A percentile compares a stretch with the other conserved stretches of the same genome.
Conservation (phyloP, 2,888 invertebrate genomes). For the Synanthedon myopaeformis region DNA sequence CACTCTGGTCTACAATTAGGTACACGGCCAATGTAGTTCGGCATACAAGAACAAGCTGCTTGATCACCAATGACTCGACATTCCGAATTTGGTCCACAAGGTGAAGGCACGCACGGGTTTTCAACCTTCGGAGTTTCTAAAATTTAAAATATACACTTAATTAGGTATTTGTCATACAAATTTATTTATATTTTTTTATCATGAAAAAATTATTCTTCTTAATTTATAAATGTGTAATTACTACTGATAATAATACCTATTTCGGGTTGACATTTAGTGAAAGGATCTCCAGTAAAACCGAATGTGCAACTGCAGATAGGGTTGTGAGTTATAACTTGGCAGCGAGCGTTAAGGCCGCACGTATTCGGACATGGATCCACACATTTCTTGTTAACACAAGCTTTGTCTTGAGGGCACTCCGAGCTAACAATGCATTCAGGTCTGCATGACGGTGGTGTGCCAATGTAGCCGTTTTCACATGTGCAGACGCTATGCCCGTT, state of each 20-base stretch:
- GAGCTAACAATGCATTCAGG: constrained; percentile 88
- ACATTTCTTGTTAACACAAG: constrained; percentile 85
- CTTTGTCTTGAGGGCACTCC: constrained; percentile 83
- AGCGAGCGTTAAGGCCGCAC: constrained; percentile 84
- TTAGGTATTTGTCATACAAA: background rate
- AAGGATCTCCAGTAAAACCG: constrained; percentile 85
- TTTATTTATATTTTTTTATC: background rate
- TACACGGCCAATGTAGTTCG: constrained; percentile 85
- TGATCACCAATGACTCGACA: constrained; percentile 84
- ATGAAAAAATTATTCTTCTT: constrained; percentile 27
- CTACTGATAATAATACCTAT: constrained; percentile 57
- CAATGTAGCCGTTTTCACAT: constrained; percentile 80
- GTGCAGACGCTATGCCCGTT: constrained; percentile 86
- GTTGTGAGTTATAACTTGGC: constrained; percentile 87
- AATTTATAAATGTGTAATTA: background rate
- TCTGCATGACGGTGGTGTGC: constrained; percentile 82
- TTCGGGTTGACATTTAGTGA: constrained; percentile 75
- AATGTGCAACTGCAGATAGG: constrained; percentile 87
- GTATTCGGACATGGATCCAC: constrained; percentile 84
- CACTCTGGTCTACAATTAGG: constrained; percentile 90
- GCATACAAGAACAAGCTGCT: constrained; percentile 86
- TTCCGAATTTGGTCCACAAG: constrained; percentile 86
- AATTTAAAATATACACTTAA: background rate
- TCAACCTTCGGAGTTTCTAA: constrained; percentile 18
- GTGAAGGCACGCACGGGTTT: constrained; percentile 83